A percentile compares a stretch with the other conserved stretches of the same genome.
Conservation (phyloP, 2,797 vertebrate genomes). For the Gymnothorax reevesii region DNA sequence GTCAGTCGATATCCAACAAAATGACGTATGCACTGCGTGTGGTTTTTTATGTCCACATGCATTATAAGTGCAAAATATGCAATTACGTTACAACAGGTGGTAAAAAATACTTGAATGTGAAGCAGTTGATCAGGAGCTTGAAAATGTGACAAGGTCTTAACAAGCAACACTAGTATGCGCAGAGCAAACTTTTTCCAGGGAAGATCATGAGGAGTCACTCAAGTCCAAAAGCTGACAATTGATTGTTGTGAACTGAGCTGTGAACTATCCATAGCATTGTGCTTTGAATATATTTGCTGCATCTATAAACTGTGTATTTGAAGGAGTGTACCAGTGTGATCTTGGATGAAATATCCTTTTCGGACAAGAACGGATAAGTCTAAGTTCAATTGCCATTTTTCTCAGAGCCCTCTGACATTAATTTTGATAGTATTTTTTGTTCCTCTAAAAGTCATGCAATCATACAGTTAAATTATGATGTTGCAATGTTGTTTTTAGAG, state of each 20-base stretch:
- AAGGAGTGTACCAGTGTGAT: not conserved
- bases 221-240: not conserved
- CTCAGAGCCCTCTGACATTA: not conserved
- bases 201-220: not conserved
- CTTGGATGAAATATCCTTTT: not conserved
- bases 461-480: not conserved
- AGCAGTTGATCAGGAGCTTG: not conserved
- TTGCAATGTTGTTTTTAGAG: not conserved
- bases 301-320: not conserved
- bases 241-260: not conserved
- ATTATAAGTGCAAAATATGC: not conserved
- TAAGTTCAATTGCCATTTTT: not conserved
- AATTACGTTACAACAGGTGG: not conserved
- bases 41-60: not conserved
- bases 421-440: not conserved
- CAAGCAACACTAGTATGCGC: not conserved
- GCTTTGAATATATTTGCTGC: not conserved
- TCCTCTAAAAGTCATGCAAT: not conserved
- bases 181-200: not conserved
- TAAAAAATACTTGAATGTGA: not conserved
- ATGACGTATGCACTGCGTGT: conserved; percentile 26
- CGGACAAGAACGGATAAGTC: not conserved
- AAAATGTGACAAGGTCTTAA: not conserved
- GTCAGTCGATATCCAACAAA: conserved; percentile 62
- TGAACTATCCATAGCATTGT: not conserved